A percentile compares a stretch with the other conserved stretches of the same genome.
phyloP scores from a whole-genome alignment of 1,140 invertebrate species.

The Aphis craccivora region DNA sequence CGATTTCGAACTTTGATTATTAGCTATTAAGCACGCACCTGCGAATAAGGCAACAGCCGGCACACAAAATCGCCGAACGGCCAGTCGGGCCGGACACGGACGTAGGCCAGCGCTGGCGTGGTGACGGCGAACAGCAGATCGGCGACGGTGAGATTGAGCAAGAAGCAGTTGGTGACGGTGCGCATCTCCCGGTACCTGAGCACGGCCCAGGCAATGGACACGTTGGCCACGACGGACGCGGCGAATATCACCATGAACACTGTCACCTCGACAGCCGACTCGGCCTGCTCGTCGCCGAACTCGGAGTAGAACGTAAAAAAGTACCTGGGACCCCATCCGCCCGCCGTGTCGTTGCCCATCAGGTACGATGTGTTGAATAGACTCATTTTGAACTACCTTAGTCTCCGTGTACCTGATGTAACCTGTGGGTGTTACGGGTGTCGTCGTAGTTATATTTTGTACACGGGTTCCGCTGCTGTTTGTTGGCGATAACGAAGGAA shows the following conservation, averaged over 20 bases:
- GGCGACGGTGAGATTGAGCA: constrained; percentile 74
- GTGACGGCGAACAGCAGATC: constrained; percentile 71
- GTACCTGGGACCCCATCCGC: constrained; percentile 66
- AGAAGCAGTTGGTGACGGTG: constrained; percentile 79
- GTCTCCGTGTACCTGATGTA: no score
- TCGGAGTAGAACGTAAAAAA: constrained; percentile 69
- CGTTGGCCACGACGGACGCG: constrained; percentile 65
- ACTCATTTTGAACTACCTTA: not conserved
- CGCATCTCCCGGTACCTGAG: constrained; percentile 73
- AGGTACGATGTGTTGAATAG: constrained; percentile 64
- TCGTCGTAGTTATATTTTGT: not conserved
- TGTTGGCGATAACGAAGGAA: not conserved
- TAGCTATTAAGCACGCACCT: constrained; percentile 64
- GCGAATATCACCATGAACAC: constrained; percentile 65
- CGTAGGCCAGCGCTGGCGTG: constrained; percentile 68
- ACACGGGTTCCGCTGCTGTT: not conserved
- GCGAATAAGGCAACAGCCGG: constrained; percentile 69
- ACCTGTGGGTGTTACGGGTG: not conserved
- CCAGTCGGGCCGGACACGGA: constrained; percentile 67
- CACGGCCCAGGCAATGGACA: constrained; percentile 65
- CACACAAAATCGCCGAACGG: constrained; percentile 67
- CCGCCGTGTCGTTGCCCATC: constrained; percentile 63
- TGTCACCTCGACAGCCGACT: constrained; percentile 63
- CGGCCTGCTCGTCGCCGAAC: constrained; percentile 64
- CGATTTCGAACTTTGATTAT: no score